These are phyloP conservation scores for Blera fallax DNA, from an alignment of 2,888 invertebrate species.

Conservation along the genomic window DNA sequence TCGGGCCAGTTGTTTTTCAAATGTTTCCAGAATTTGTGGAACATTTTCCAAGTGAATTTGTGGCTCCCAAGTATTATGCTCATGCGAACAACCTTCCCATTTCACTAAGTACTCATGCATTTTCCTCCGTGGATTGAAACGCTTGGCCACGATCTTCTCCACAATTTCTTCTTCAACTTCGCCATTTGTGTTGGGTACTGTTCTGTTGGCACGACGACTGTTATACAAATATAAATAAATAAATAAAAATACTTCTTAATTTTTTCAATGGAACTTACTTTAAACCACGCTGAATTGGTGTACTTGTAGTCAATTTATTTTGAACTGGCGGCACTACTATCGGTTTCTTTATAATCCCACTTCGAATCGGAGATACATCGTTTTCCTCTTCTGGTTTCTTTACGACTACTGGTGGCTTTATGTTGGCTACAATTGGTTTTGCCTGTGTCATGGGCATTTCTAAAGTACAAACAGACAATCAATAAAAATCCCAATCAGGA, in stretches of 20 bases:
- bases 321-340: slow-evolving; percentile 28
- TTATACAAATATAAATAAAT: neutral
- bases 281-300: slow-evolving; percentile 37
- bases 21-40: slow-evolving; percentile 89
- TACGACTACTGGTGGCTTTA: slow-evolving; percentile 72
- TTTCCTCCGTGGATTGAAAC: slow-evolving; percentile 90
- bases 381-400: slow-evolving; percentile 74
- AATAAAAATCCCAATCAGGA: neutral
- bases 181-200: slow-evolving; percentile 75
- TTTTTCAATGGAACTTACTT: slow-evolving; percentile 18
- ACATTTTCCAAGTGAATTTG: slow-evolving; percentile 89
- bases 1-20: slow-evolving; percentile 89
- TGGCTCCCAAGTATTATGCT: slow-evolving; percentile 93
- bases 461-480: neutral
- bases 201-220: slow-evolving; percentile 79
- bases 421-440: slow-evolving; percentile 74
- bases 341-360: slow-evolving; percentile 73
- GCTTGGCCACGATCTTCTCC: slow-evolving; percentile 92
- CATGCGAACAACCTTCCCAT: slow-evolving; percentile 92
- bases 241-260: neutral
- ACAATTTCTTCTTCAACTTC: slow-evolving; percentile 87
- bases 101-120: slow-evolving; percentile 92
- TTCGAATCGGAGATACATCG: slow-evolving; percentile 66
- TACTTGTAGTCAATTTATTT: slow-evolving; percentile 55
- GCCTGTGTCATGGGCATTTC: slow-evolving; percentile 71